phyloP scores from a whole-genome alignment of 2,797 vertebrate species.

The Tolypeutes matacus region DNA sequence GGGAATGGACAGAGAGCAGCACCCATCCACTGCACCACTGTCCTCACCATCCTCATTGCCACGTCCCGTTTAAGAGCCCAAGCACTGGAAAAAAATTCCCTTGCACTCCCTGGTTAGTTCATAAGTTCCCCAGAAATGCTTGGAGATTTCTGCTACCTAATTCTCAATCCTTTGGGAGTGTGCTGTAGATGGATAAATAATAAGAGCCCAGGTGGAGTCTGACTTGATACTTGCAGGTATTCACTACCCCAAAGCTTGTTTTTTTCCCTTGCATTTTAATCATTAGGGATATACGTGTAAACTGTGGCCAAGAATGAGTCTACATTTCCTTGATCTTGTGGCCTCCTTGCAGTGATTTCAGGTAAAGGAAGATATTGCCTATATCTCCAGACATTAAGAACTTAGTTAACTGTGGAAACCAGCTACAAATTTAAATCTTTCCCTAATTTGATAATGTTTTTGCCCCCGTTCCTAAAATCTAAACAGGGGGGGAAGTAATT shows the following conservation, averaged over 20 bases:
- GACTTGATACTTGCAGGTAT: background rate
- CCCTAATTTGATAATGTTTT: background rate
- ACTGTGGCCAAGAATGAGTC: background rate
- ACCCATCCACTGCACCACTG: background rate
- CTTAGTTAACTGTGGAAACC: background rate
- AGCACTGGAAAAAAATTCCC: background rate
- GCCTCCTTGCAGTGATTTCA: background rate
- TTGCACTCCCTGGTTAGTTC: background rate
- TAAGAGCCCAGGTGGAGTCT: background rate
- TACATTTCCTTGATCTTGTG: background rate
- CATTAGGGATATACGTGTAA: background rate
- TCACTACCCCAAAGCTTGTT: background rate
- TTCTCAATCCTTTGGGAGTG: background rate
- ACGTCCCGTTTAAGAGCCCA: background rate
- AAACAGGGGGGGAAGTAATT: conserved; percentile 40
- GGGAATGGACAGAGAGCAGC: background rate
- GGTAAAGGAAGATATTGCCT: background rate
- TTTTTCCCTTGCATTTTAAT: background rate
- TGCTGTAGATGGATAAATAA: background rate
- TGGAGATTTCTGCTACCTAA: background rate
- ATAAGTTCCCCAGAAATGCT: background rate
- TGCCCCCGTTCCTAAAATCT: background rate
- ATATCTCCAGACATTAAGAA: background rate
- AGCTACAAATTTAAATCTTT: background rate
- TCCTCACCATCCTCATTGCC: background rate